Base-by-base conservation (phyloP, 1,140 invertebrate species). In the Pogonognathellus flavescens region DNA sequence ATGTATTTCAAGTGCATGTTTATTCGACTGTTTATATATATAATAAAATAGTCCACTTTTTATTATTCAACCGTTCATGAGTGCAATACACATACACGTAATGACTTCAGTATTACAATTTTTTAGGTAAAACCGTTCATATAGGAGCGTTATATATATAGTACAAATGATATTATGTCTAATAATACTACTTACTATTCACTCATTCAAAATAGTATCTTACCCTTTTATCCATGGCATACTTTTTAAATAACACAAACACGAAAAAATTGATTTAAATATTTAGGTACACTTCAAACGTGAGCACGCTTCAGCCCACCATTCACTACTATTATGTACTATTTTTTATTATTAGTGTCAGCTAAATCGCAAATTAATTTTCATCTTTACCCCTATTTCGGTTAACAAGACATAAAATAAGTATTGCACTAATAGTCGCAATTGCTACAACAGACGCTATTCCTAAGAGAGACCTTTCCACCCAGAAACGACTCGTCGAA, bases 361-460 rank as follows among this genome's bases (percentile, higher is more conserved):
- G n/a, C 18, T 14, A 18, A 10, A 9, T 18, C 16, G n/a, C 20
- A 20, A 13, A 41, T 52, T 83, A 62, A 52, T 66, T 83, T 13
- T 62, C 82, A 22, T 86, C 82, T 84, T 86, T 72, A 8, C 20
- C 80, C 53, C 86, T 57, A 57, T 84, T 80, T 86, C 88, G 60
- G 72, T 86, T 87, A 9, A 88, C 81, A n/a, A 88, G 83, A 60
- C 88, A 88, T 76, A 88, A 59, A 81, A 88, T 88, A 10, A 87
- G 80, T 70, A 88, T 88, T 20, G 86, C 84, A 62, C 82, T 82
- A 25, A 88, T 86, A 14, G 86, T 87, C 7, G 86, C 88, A n/a
- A 88, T 88, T 70, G 82, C 86, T 6, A 88, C 86, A n/a, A 88
- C 88, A 22, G 86, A 86, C 13, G 88, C 88, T 16, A 88, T 88